Base-by-base conservation (phyloP, 2,797 vertebrate species). In the Phylloscopus collybita region DNA sequence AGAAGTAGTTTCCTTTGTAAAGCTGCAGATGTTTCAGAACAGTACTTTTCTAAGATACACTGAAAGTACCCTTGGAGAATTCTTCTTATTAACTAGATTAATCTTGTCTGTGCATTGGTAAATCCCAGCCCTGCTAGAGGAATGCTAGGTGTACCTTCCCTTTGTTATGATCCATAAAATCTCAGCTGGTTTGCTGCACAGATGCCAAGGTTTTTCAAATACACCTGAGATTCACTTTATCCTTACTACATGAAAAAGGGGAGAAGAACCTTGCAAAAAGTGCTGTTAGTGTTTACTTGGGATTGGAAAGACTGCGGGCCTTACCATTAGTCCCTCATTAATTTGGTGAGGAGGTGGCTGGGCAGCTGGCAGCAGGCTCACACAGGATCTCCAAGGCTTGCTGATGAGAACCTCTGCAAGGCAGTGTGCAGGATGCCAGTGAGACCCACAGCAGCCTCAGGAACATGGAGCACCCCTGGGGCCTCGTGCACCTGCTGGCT, bases 41-140 rank as follows among this genome's bases (percentile, higher is more conserved):
- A 83, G 38, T 86, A 66, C 42, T 94, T 89, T 95, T 82, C 38
- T 76, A 75, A 95, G 97, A 96, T 92, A 75, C 69, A 70, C n/a
- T 80, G 74, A 36, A 87, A 95, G 69, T 56, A 86, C 54, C 72
- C 89, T 80, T 67, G 74, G 92, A 96, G 78, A 95, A 95, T 71
- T 76, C 64, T 74, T 79, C 73, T 94, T 71, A 79, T 47, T 76
- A 94, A 95, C 66, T 88, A 56, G 4, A 20, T 97, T 94, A 57
- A 51, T 96, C 69, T 81, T 84, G 49, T 64, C 64, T 32, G 7
- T 60, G 53, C 74, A 56, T 27, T 91, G 79, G 51, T 92, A 92
- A 92, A 83, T 94, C 79, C 51, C 53, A 76, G 20, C 36, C 76
- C 60, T 91, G 53, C 56, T 76, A 74, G 92, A 80, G 40, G 57